These are phyloP conservation scores for Lophura nycthemera DNA, from an alignment of 2,113 vertebrate species.

Conservation along the genomic window DNA sequence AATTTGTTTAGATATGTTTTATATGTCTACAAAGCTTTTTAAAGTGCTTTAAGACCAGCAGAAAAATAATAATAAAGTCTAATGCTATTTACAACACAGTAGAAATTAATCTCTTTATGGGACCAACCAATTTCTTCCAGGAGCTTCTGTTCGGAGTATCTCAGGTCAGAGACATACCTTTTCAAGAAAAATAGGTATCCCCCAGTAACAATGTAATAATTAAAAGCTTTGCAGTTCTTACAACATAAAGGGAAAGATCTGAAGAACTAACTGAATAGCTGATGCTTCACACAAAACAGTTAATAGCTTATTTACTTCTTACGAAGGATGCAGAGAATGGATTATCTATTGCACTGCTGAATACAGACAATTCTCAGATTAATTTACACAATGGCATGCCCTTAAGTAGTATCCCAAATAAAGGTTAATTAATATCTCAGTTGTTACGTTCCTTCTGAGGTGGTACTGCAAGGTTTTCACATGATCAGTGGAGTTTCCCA, in stretches of 20 bases:
- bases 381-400: background rate
- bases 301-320: background rate
- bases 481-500: background rate
- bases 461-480: background rate
- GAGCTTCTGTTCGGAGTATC: background rate
- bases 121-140: background rate
- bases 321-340: background rate
- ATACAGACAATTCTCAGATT: background rate
- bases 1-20: background rate
- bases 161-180: background rate
- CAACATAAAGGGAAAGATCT: background rate
- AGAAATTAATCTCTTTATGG: background rate
- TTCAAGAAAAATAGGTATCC: background rate
- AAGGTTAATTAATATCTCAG: background rate
- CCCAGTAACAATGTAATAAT: background rate
- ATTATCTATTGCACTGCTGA: background rate
- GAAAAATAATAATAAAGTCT: background rate
- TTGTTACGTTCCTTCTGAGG: background rate
- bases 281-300: background rate
- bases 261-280: background rate
- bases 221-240: background rate
- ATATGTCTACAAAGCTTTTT: background rate
- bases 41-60: background rate
- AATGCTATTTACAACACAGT: background rate
- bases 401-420: slow-evolving; percentile 20